Conservation (phyloP, 2,797 vertebrate species). For the Siniperca scherzeri region DNA sequence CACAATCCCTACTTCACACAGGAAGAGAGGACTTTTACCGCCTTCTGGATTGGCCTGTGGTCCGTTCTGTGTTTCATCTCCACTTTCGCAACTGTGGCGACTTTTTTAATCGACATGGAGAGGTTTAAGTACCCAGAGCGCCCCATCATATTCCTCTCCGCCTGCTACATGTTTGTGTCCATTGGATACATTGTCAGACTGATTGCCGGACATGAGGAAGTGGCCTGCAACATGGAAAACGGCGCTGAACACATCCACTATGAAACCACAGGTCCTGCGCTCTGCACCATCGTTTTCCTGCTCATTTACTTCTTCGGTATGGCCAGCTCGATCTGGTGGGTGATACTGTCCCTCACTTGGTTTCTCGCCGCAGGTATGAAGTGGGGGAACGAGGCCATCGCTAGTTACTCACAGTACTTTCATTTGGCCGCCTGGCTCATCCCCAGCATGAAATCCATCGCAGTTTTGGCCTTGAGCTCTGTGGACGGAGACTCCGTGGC, state of each 20-base stretch:
- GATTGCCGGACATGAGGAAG: constrained; percentile 91
- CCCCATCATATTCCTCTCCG: constrained; percentile 94
- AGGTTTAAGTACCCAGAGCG: constrained; percentile 94
- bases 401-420: constrained; percentile 91
- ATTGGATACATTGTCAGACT: constrained; percentile 91
- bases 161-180: constrained; percentile 94
- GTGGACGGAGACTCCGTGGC: constrained; percentile 93
- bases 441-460: constrained; percentile 91
- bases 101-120: constrained; percentile 94
- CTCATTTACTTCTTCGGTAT: constrained; percentile 93
- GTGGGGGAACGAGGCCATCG: constrained; percentile 93
- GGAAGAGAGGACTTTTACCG: constrained; percentile 91
- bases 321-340: constrained; percentile 95
- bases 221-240: constrained; percentile 88
- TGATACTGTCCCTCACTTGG: constrained; percentile 92
- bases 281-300: constrained; percentile 92
- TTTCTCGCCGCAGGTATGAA: constrained; percentile 93
- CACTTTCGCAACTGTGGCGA: constrained; percentile 92
- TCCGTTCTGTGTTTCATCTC: constrained; percentile 93
- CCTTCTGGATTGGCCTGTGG: constrained; percentile 95
- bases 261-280: constrained; percentile 89
- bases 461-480: constrained; percentile 89
- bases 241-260: constrained; percentile 89
- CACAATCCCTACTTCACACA: constrained; percentile 92
- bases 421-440: constrained; percentile 92